Evolutionary conservation across 2,888 invertebrate species (phyloP).

Genomic region (Drosophila yooni): DNA sequence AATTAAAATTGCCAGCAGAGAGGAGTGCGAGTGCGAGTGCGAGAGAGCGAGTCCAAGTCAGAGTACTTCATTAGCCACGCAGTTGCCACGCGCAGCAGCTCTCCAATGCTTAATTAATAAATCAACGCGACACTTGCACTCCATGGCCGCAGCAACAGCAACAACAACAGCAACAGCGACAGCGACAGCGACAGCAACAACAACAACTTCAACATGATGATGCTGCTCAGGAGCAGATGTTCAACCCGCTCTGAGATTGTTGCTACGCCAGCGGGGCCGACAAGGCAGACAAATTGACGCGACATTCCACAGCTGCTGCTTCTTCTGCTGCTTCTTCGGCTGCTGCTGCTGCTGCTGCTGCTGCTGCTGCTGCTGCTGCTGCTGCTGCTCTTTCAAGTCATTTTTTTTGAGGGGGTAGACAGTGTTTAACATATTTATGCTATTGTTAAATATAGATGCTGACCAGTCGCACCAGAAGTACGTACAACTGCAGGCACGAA

Average conservation of each 20-base stretch:
- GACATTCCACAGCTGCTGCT: conserved; percentile 65
- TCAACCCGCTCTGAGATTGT: conserved; percentile 60
- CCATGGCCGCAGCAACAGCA: conserved; percentile 64
- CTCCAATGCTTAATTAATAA: conserved; percentile 83
- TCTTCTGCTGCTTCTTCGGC: not conserved
- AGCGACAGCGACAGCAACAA: conserved; percentile 25
- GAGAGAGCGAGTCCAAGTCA: conserved; percentile 35
- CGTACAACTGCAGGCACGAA: conserved; percentile 20
- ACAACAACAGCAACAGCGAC: conserved; percentile 17
- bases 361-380: not conserved
- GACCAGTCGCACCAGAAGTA: conserved; percentile 26
- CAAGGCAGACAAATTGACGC: conserved; percentile 83
- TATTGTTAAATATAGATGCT: conserved; percentile 52
- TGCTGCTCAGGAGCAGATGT: conserved; percentile 45
- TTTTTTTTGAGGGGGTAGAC: conserved; percentile 11
- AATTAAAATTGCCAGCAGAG: conserved; percentile 76
- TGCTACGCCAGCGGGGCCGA: conserved; percentile 55
- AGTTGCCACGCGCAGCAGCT: conserved; percentile 71
- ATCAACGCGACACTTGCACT: conserved; percentile 84
- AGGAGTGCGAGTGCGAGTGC: conserved; percentile 1
- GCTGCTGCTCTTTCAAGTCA: not conserved
- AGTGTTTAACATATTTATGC: not conserved
- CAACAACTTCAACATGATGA: conserved; percentile 22
- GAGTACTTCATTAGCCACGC: conserved; percentile 74
- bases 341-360: not conserved